A percentile compares a stretch with the other conserved stretches of the same genome.
Evolutionary conservation across 1,140 invertebrate species (phyloP).

Genomic region (Solen grandis): DNA sequence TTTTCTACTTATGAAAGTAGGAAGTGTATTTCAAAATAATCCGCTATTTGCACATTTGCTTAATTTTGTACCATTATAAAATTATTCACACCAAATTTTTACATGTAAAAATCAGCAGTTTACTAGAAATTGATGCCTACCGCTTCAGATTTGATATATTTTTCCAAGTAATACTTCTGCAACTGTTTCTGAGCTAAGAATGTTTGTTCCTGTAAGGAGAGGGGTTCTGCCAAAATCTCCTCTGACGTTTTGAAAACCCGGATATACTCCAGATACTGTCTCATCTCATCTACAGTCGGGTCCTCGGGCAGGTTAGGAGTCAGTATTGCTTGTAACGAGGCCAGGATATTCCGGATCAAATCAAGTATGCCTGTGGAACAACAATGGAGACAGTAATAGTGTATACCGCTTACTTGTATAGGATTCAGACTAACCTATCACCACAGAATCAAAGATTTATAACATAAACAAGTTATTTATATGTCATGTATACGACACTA

Average conservation of each 20-base stretch:
- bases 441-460: background rate
- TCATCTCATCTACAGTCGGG: conserved; percentile 50
- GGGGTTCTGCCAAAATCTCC: background rate
- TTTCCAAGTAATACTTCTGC: conserved; percentile 44
- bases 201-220: conserved; percentile 47
- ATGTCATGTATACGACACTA: background rate
- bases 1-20: too few species aligned
- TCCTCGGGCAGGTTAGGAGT: conserved; percentile 50
- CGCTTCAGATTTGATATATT: conserved; percentile 35
- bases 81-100: too few species aligned
- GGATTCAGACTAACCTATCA: background rate
- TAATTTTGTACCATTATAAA: too few species aligned
- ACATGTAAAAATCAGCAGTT: too few species aligned
- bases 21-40: too few species aligned
- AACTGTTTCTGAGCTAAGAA: conserved; percentile 50
- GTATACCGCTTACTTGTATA: too few species aligned
- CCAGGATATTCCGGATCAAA: conserved; percentile 21
- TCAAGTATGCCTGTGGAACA: conserved; percentile 27
- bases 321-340: conserved; percentile 18
- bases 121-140: conserved; percentile 22
- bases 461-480: background rate
- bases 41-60: too few species aligned
- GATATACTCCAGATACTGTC: conserved; percentile 46
- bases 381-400: too few species aligned
- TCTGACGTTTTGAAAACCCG: conserved; percentile 30